Evolutionary conservation across 2,888 invertebrate genomes (phyloP).

Genomic region (Acanthosoma haemorrhoidale): DNA sequence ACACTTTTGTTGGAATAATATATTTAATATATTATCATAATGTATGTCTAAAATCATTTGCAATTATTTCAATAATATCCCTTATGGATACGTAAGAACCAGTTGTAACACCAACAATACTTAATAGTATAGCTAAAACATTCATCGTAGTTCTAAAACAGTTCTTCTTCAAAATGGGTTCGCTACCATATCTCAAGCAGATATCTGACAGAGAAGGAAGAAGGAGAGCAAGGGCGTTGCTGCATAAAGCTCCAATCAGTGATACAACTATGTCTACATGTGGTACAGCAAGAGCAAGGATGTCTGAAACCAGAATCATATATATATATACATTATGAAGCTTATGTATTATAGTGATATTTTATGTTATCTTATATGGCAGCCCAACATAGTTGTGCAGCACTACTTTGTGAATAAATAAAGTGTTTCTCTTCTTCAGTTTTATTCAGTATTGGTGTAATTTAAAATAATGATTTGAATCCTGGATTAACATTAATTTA

Average conservation of each 20-base stretch:
- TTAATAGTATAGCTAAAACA: not conserved
- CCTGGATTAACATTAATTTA: too few species aligned
- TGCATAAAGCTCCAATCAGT: constrained; percentile 83
- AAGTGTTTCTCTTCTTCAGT: too few species aligned
- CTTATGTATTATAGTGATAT: too few species aligned
- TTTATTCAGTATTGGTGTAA: too few species aligned
- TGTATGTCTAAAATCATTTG: not conserved
- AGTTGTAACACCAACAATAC: not conserved
- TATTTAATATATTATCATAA: not conserved
- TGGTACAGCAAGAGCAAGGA: constrained; percentile 79
- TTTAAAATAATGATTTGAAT: too few species aligned
- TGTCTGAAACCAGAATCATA: constrained; percentile 57
- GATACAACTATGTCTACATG: constrained; percentile 83
- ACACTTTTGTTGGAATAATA: too few species aligned
- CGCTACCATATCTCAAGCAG: constrained; percentile 55
- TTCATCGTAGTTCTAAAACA: not conserved
- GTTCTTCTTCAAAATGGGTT: not conserved
- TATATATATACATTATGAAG: too few species aligned
- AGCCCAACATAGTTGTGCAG: too few species aligned
- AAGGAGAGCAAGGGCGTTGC: constrained; percentile 77
- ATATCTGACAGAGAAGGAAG: constrained; percentile 85
- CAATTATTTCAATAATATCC: not conserved
- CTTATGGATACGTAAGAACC: not conserved
- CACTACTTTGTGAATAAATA: too few species aligned
- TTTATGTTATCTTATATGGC: too few species aligned